Conservation (phyloP, 2,113 vertebrate species). For the Thinocorus orbignyianus region DNA sequence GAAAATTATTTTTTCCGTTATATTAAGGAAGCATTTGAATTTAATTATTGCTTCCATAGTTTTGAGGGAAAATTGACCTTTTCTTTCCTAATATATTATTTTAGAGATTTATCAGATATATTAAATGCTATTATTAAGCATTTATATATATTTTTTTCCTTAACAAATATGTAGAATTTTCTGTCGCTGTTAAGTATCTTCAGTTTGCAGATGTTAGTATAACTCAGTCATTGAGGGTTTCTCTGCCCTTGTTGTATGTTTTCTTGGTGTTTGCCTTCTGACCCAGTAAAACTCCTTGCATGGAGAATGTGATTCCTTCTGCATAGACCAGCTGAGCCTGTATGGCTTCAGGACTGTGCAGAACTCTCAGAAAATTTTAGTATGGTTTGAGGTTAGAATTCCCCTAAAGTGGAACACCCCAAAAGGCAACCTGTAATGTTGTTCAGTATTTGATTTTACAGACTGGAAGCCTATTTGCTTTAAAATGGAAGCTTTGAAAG, state of each 20-base stretch:
- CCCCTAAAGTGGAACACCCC: not conserved
- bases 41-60: not conserved
- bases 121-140: not conserved
- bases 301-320: not conserved
- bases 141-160: not conserved
- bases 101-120: not conserved
- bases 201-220: not conserved
- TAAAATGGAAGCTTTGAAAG: not conserved
- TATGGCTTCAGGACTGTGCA: not conserved
- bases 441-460: not conserved
- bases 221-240: not conserved
- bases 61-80: not conserved
- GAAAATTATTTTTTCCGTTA: not conserved
- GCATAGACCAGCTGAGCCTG: not conserved
- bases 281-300: not conserved
- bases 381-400: not conserved
- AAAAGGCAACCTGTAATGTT: not conserved
- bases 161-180: not conserved
- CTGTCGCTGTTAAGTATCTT: not conserved
- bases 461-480: not conserved
- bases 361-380: not conserved
- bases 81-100: not conserved
- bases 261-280: not conserved
- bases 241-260: not conserved
- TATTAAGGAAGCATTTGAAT: not conserved